Percentiles rank a stretch among this genome's conserved stretches.
phyloP scores from a whole-genome alignment of 2,888 invertebrate genomes.

The Lochmaea capreae region DNA sequence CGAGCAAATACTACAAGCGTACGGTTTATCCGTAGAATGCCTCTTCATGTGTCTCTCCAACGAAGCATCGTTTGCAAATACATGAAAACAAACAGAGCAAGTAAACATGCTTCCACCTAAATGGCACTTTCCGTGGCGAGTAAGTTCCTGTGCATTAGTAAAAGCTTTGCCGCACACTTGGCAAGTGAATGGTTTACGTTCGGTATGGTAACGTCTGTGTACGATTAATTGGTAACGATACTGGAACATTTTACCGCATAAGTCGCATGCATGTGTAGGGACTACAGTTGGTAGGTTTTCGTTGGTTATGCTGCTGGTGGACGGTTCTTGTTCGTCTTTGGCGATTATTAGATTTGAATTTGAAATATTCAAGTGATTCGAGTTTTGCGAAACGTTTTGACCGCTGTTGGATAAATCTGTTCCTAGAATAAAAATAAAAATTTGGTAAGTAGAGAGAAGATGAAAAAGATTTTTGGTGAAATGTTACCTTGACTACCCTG shows the following conservation, averaged over 20 bases:
- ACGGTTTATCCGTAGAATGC: slow-evolving; percentile 85
- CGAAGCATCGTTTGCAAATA: slow-evolving; percentile 78
- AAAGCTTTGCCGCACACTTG: slow-evolving; percentile 87
- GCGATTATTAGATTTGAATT: slow-evolving; percentile 54
- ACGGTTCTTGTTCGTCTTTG: slow-evolving; percentile 68
- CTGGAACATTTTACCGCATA: slow-evolving; percentile 88
- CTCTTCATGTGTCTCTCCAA: slow-evolving; percentile 84
- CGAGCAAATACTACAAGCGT: slow-evolving; percentile 86
- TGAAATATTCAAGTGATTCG: slow-evolving; percentile 43
- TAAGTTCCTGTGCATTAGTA: slow-evolving; percentile 81
- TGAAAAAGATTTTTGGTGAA: slow-evolving; percentile 4
- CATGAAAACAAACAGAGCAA: slow-evolving; percentile 79
- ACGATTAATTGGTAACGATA: slow-evolving; percentile 90
- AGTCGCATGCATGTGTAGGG: slow-evolving; percentile 81
- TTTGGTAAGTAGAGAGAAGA: background rate
- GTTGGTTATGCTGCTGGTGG: slow-evolving; percentile 64
- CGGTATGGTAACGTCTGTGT: slow-evolving; percentile 86
- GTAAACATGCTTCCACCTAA: slow-evolving; percentile 82
- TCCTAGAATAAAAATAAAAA: slow-evolving; percentile 34
- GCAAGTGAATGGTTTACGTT: slow-evolving; percentile 84
- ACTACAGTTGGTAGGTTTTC: slow-evolving; percentile 67
- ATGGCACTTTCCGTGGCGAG: slow-evolving; percentile 86
- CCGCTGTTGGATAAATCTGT: slow-evolving; percentile 46
- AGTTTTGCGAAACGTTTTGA: slow-evolving; percentile 46
- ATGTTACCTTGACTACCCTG: slow-evolving; percentile 65